Evolutionary conservation across 2,888 invertebrate genomes (phyloP).

Genomic region (Petrophora chlorosata): DNA sequence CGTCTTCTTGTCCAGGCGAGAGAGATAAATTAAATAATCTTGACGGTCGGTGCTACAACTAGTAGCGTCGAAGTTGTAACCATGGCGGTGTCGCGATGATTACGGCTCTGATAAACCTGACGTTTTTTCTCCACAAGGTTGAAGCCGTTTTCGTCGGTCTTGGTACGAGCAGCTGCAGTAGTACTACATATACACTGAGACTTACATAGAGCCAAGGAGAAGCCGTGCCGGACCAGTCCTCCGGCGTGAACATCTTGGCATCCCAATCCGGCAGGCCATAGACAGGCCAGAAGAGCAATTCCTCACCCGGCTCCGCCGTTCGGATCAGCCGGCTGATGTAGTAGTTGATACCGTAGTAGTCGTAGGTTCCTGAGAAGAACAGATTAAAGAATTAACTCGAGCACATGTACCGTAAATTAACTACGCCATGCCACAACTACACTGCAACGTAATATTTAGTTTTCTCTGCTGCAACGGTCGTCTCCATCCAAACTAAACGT

Average conservation of each 20-base stretch:
- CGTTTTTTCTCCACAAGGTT: not conserved
- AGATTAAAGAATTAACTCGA: no score
- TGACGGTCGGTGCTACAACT: no score
- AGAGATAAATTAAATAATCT: no score
- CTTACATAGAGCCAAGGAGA: constrained; percentile 4
- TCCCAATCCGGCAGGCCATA: not conserved
- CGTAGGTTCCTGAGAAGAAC: constrained; percentile 64
- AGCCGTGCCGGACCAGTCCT: not conserved
- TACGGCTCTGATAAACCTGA: no score
- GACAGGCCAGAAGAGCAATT: not conserved
- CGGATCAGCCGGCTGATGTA: constrained; percentile 73
- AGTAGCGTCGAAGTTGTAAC: no score
- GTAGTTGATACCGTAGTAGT: constrained; percentile 86
- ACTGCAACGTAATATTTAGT: no score
- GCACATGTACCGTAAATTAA: no score
- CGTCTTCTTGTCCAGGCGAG: no score
- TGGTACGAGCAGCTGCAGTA: not conserved
- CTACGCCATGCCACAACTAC: no score
- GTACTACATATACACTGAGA: not conserved
- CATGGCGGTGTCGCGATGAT: no score
- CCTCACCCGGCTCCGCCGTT: constrained; percentile 20
- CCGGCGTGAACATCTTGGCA: not conserved
- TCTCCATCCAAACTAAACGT: no score
- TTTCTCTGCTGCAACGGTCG: no score
- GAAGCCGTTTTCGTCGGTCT: not conserved